These are phyloP conservation scores for Macaria liturata DNA, from an alignment of 2,888 invertebrate genomes.

Conservation along the genomic window DNA sequence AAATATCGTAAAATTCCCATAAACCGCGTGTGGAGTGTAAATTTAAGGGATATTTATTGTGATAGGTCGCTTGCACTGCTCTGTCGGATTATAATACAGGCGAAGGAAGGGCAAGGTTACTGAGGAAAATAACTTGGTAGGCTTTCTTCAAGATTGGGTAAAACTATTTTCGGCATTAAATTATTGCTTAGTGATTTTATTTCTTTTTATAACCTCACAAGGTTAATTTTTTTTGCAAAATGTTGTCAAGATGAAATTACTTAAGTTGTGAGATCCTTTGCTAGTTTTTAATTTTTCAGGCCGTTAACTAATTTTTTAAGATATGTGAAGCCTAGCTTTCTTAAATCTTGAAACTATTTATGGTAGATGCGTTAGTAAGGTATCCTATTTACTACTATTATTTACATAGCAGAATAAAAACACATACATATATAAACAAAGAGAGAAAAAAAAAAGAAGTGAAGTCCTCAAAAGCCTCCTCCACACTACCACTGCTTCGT, in stretches of 20 bases:
- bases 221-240: too few relatives aligned
- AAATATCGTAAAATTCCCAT: slow-evolving; percentile 16
- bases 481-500: slow-evolving; percentile 45
- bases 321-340: too few relatives aligned
- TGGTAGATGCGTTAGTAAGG: neutral
- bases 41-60: slow-evolving; percentile 50
- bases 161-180: neutral
- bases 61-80: slow-evolving; percentile 40
- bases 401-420: too few relatives aligned
- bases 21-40: slow-evolving; percentile 50
- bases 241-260: too few relatives aligned
- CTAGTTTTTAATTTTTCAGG: neutral
- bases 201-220: too few relatives aligned
- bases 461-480: slow-evolving; percentile 35
- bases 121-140: slow-evolving; percentile 4
- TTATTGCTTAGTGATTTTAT: too few relatives aligned
- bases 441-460: neutral
- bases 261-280: neutral
- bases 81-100: slow-evolving; percentile 29
- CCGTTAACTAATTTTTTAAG: neutral
- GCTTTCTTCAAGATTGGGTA: neutral
- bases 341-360: neutral
- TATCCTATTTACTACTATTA: too few relatives aligned
- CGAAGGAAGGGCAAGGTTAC: slow-evolving; percentile 14
- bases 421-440: too few relatives aligned